These are phyloP conservation scores for Danio albolineatus DNA, from an alignment of 2,797 vertebrate species.

Conservation along the genomic window DNA sequence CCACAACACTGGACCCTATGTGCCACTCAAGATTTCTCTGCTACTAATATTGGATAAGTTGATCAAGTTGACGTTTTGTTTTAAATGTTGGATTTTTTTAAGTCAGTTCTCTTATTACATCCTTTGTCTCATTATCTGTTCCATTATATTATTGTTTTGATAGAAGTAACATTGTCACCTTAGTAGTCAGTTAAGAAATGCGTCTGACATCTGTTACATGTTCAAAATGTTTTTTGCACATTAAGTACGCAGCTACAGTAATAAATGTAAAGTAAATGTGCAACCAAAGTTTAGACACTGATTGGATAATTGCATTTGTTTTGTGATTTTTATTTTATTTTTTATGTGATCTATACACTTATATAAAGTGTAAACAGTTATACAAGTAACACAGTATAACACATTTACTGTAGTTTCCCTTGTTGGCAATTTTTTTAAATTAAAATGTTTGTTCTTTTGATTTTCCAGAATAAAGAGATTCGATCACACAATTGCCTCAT, in stretches of 20 bases:
- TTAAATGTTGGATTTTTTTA: not conserved
- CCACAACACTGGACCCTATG: conserved; percentile 52
- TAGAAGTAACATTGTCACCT: not conserved
- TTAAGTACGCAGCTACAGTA: not conserved
- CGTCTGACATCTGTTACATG: too few species aligned
- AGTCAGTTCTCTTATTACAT: not conserved
- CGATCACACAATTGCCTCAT: not conserved
- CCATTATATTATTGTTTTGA: not conserved
- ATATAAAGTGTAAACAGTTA: not conserved
- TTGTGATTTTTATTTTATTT: too few species aligned
- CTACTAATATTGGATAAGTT: conserved; percentile 2
- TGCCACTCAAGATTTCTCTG: conserved; percentile 60
- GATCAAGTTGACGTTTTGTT: not conserved
- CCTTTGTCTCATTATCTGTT: too few species aligned
- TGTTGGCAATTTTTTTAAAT: not conserved
- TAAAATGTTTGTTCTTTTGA: not conserved
- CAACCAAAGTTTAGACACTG: not conserved
- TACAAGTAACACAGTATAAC: not conserved
- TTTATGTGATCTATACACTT: not conserved
- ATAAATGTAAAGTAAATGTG: not conserved
- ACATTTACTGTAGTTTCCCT: not conserved
- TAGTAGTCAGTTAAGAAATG: not conserved
- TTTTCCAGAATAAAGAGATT: conserved; percentile 11
- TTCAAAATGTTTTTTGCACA: too few species aligned
- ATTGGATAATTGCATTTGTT: not conserved